Evolutionary conservation across 2,888 invertebrate genomes (phyloP).

Genomic region (Dasypolia templi): DNA sequence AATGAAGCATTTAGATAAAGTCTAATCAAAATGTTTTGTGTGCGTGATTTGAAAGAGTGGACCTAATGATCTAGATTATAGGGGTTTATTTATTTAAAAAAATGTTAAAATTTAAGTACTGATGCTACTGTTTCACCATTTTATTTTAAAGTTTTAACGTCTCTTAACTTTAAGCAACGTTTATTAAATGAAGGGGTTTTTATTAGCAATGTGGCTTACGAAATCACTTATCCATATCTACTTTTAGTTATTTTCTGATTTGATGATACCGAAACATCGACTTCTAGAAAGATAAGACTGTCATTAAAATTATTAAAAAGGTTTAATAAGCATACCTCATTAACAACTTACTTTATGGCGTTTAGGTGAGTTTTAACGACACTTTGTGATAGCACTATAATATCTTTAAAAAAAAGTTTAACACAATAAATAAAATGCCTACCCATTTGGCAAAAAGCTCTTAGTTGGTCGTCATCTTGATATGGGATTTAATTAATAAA

Average conservation of each 20-base stretch:
- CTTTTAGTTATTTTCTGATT: neutral
- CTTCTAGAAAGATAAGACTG: neutral
- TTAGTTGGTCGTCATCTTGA: constrained; percentile 37
- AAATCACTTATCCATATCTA: neutral
- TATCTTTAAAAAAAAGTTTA: neutral
- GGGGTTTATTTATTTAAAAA: neutral
- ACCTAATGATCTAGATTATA: neutral
- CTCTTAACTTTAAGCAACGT: no score
- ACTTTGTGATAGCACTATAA: constrained; percentile 24
- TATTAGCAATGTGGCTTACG: neutral
- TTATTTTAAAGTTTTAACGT: no score
- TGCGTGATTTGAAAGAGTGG: neutral
- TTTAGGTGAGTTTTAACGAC: constrained; percentile 30
- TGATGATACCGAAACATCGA: neutral
- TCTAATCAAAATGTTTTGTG: neutral
- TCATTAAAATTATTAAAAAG: constrained; percentile 33
- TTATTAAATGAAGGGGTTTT: no score
- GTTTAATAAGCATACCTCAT: constrained; percentile 18
- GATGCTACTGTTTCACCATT: neutral
- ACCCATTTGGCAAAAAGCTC: constrained; percentile 30
- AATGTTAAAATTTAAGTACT: neutral
- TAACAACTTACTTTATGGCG: constrained; percentile 34
- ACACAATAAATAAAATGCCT: constrained; percentile 15
- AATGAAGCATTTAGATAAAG: neutral
- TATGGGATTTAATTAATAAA: constrained; percentile 4